Conservation (phyloP, 2,113 vertebrate genomes). For the Bubo blakistoni region DNA sequence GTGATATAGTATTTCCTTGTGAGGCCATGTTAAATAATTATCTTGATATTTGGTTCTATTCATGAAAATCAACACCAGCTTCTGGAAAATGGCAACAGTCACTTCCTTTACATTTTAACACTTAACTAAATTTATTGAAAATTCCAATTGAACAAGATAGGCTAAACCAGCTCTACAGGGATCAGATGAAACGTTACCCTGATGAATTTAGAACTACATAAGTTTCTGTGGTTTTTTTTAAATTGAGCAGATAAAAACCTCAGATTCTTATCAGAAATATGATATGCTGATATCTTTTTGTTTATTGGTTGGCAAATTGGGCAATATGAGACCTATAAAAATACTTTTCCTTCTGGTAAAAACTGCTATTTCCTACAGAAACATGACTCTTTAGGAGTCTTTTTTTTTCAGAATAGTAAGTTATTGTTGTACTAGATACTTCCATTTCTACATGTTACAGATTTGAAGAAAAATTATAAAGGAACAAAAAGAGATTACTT, state of each 20-base stretch:
- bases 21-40: not conserved
- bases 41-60: not conserved
- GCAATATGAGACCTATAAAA: not conserved
- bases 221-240: rapidly evolving
- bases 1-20: not conserved
- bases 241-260: not conserved
- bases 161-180: not conserved
- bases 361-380: not conserved
- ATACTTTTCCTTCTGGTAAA: not conserved
- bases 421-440: not conserved
- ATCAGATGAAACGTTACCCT: not conserved
- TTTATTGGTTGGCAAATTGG: not conserved
- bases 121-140: not conserved
- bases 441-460: not conserved
- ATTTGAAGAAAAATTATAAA: not conserved
- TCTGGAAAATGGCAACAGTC: not conserved
- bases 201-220: not conserved
- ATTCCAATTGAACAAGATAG: not conserved
- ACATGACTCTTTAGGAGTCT: not conserved
- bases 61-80: not conserved
- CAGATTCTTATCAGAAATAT: not conserved
- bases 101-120: not conserved
- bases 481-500: not conserved
- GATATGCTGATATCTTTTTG: not conserved
- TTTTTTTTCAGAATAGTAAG: not conserved